Evolutionary conservation across 2,888 invertebrate genomes (phyloP).

Genomic region (Plebejus anna): DNA sequence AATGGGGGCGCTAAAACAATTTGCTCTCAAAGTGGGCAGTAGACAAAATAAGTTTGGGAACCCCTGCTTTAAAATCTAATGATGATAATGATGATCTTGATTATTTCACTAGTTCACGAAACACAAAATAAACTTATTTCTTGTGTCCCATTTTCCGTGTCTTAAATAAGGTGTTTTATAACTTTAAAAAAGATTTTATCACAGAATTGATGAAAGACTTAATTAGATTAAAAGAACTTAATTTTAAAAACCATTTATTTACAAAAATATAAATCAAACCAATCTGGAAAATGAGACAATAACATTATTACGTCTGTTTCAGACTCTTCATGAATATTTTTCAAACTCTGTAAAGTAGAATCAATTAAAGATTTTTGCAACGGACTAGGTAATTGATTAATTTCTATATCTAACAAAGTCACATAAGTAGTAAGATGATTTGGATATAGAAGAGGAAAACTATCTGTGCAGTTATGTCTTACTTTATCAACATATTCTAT

Average conservation of each 20-base stretch:
- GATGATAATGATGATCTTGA: too few species aligned
- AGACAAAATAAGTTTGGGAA: too few species aligned
- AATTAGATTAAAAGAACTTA: neutral
- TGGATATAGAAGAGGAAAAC: slow-evolving; percentile 54
- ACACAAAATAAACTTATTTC: too few species aligned
- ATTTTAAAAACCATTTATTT: slow-evolving; percentile 22
- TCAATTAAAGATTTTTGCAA: slow-evolving; percentile 45
- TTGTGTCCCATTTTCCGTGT: too few species aligned
- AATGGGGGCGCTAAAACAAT: too few species aligned
- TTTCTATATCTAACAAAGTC: slow-evolving; percentile 55
- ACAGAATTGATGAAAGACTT: neutral
- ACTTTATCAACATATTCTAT: slow-evolving; percentile 49
- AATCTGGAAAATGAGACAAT: slow-evolving; percentile 63
- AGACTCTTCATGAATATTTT: slow-evolving; percentile 44
- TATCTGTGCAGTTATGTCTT: slow-evolving; percentile 42
- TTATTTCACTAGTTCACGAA: too few species aligned
- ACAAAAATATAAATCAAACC: slow-evolving; percentile 58
- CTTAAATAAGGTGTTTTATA: too few species aligned
- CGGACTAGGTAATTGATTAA: slow-evolving; percentile 43
- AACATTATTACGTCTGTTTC: slow-evolving; percentile 59
- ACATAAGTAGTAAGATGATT: slow-evolving; percentile 47
- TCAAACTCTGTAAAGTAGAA: slow-evolving; percentile 46
- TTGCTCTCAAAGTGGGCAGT: too few species aligned
- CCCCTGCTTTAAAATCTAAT: too few species aligned
- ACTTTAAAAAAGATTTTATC: neutral